phyloP scores from a whole-genome alignment of 2,888 invertebrate genomes.

The Eupithecia abbreviata region DNA sequence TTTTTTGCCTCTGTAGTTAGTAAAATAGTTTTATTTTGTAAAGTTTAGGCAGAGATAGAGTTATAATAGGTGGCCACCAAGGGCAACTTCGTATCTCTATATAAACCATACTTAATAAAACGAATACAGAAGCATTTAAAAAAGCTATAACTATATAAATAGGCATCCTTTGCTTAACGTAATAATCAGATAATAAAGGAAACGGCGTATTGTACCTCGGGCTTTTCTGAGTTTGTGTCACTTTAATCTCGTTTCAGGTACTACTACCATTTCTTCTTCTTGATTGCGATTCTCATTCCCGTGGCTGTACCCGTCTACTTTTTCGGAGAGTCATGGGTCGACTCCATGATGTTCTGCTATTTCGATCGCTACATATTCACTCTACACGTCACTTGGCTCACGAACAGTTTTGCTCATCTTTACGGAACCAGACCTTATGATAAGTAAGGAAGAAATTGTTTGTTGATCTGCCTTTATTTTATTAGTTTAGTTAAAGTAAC shows the following conservation, averaged over 20 bases:
- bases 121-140: no score
- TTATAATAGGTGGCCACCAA: no score
- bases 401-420: slow-evolving; percentile 92
- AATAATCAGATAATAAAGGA: no score
- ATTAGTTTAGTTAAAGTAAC: not conserved
- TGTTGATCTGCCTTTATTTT: not conserved
- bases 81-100: no score
- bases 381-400: slow-evolving; percentile 91
- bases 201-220: no score
- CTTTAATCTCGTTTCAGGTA: slow-evolving; percentile 80
- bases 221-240: not conserved
- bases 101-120: no score
- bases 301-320: slow-evolving; percentile 86
- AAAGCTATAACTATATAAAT: no score
- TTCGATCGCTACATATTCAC: slow-evolving; percentile 85
- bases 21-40: no score
- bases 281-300: slow-evolving; percentile 85
- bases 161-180: no score
- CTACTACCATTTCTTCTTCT: slow-evolving; percentile 84
- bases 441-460: slow-evolving; percentile 64
- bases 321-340: slow-evolving; percentile 87
- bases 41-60: no score
- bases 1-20: no score
- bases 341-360: slow-evolving; percentile 85
- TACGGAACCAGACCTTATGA: slow-evolving; percentile 92